These are phyloP conservation scores for Silvanus unidentatus DNA, from an alignment of 2,888 invertebrate species.

Conservation along the genomic window DNA sequence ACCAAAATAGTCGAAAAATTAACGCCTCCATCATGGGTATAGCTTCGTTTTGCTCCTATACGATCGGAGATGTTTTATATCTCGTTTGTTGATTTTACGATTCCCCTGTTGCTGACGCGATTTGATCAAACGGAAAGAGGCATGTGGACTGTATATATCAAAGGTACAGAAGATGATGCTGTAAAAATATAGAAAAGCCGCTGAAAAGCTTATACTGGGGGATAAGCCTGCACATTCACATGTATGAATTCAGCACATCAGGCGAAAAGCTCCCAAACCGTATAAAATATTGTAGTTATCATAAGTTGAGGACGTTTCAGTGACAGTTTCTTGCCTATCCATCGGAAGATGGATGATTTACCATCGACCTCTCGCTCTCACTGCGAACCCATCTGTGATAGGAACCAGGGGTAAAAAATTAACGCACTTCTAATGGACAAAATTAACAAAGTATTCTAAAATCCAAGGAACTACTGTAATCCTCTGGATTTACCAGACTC, in stretches of 20 bases:
- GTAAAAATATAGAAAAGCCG: conserved; percentile 41
- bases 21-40: too few species aligned
- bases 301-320: conserved; percentile 33
- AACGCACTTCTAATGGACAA: neutral
- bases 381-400: too few species aligned
- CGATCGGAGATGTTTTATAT: conserved; percentile 13
- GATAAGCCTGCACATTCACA: conserved; percentile 54
- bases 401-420: too few species aligned
- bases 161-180: conserved; percentile 27
- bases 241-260: conserved; percentile 70
- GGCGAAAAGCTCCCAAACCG: conserved; percentile 49
- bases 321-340: too few species aligned
- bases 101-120: conserved; percentile 31
- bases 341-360: too few species aligned
- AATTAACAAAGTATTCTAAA: neutral
- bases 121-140: conserved; percentile 20
- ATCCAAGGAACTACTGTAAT: conserved; percentile 31
- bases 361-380: too few species aligned
- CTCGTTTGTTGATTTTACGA: conserved; percentile 25
- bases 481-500: conserved; percentile 33
- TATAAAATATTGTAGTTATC: conserved; percentile 45
- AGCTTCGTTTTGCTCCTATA: too few species aligned
- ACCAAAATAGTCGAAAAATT: too few species aligned
- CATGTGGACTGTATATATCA: conserved; percentile 10
- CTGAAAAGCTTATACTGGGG: conserved; percentile 39